Evolutionary conservation across 2,888 invertebrate genomes (phyloP).

Genomic region (Synanthedon tipuliformis): DNA sequence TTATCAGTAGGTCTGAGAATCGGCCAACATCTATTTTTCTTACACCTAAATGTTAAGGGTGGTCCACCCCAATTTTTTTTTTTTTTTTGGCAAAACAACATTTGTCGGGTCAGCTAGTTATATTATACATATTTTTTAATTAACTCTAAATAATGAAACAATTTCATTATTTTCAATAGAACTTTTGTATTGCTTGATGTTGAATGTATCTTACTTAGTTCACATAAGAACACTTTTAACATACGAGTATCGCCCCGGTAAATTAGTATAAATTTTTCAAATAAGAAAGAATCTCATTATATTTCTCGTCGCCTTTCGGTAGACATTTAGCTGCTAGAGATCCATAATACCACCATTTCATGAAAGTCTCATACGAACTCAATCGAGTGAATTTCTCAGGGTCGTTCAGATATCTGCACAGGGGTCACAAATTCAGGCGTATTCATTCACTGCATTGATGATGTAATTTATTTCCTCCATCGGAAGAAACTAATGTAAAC

Average conservation of each 20-base stretch:
- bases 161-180: no score
- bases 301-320: slow-evolving; percentile 18
- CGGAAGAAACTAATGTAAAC: slow-evolving; percentile 29
- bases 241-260: no score
- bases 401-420: slow-evolving; percentile 41
- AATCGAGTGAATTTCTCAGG: slow-evolving; percentile 8
- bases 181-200: no score
- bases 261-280: slow-evolving; percentile 8
- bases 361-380: slow-evolving; percentile 25
- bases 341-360: slow-evolving; percentile 44
- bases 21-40: no score
- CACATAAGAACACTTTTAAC: not conserved
- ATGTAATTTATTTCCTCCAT: slow-evolving; percentile 39
- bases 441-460: slow-evolving; percentile 18
- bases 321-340: slow-evolving; percentile 15
- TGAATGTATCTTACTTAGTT: no score
- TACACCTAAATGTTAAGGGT: no score
- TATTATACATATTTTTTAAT: no score
- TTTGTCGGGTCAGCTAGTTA: no score
- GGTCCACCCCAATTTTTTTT: no score
- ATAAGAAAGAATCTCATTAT: slow-evolving; percentile 18
- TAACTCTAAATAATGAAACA: no score
- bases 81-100: no score
- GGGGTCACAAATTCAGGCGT: slow-evolving; percentile 35
- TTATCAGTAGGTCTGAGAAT: no score